Evolutionary conservation across 2,797 vertebrate species (phyloP).

Genomic region (Chiloscyllium punctatum): DNA sequence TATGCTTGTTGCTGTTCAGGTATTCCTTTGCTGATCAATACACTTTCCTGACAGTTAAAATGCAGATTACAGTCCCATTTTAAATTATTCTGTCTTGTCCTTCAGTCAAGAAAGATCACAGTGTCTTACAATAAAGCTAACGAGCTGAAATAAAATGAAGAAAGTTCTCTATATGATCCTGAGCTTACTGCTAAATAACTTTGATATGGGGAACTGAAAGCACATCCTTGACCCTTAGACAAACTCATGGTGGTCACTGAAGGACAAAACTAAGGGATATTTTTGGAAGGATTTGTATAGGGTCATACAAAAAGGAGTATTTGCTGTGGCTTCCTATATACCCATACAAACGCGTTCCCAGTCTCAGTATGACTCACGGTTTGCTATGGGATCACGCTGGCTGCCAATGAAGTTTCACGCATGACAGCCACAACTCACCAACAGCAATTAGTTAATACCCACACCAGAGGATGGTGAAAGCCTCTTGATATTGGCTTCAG

Average conservation of each 20-base stretch:
- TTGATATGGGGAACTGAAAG: background rate
- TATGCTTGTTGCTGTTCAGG: background rate
- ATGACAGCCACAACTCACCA: background rate
- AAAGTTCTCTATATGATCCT: background rate
- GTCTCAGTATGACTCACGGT: background rate
- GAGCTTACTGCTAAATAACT: background rate
- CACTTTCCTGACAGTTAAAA: background rate
- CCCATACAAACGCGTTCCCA: background rate
- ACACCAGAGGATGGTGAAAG: background rate
- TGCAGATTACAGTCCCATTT: background rate
- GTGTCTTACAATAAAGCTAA: background rate
- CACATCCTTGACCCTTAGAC: background rate
- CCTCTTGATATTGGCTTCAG: background rate
- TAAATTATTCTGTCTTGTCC: background rate
- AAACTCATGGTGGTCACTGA: background rate
- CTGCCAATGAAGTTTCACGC: background rate
- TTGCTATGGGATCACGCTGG: background rate
- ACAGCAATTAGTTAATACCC: background rate
- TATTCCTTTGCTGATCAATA: background rate
- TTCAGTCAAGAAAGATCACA: background rate
- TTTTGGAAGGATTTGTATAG: background rate
- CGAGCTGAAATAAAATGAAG: background rate
- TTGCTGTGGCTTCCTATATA: background rate
- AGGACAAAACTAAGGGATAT: background rate
- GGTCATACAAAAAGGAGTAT: background rate